Base-by-base conservation (phyloP, 1,140 invertebrate genomes). In the Colletes latitarsis region DNA sequence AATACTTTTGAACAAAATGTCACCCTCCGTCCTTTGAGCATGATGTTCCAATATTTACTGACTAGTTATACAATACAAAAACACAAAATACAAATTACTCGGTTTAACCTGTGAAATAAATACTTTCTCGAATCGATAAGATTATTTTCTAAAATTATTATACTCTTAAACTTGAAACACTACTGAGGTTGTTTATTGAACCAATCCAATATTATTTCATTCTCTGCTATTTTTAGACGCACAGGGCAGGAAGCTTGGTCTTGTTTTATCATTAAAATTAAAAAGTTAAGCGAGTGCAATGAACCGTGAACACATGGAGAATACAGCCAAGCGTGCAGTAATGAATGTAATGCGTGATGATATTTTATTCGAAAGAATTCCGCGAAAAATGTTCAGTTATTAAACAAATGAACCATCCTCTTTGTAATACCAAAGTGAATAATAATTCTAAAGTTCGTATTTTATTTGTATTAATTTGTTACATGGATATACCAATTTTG, bases 1-100 rank as follows among this genome's bases (percentile, higher is more conserved):
- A 77, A 62, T 70, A 73, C 69, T 73, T 79, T 52, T 4, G 14
- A 6, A 19, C 21, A 55, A 46, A 43, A 55, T 49, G 60, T 73
- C 70, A 66, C 14, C 15, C 39, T 49, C 14, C 58, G 39, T 69
- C 15, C 10, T 17, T 3, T n/a, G 19, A 10, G 55, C 15, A 6
- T 5, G 39, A 17, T 76, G 6, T 10, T 43, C 39, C 2, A 14
- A 55, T 21, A 67, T 57, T 64, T 43, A 5, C 14, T 6, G 15
- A 41, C 17, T 41, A 58, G 46, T 46, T 58, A n/a, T 5, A 21
- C 49, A 12, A 49, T 12, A 30, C 30, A 30, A 30, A 30, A 30
- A 30, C 30, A 30, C 30, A 30, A 30, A 30, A 2, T 30, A 30
- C 30, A 30, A 30, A 30, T 30, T 30, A 30, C 30, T 30, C 30